These are phyloP conservation scores for Napeogenes inachia DNA, from an alignment of 2,888 invertebrate species.

Conservation along the genomic window DNA sequence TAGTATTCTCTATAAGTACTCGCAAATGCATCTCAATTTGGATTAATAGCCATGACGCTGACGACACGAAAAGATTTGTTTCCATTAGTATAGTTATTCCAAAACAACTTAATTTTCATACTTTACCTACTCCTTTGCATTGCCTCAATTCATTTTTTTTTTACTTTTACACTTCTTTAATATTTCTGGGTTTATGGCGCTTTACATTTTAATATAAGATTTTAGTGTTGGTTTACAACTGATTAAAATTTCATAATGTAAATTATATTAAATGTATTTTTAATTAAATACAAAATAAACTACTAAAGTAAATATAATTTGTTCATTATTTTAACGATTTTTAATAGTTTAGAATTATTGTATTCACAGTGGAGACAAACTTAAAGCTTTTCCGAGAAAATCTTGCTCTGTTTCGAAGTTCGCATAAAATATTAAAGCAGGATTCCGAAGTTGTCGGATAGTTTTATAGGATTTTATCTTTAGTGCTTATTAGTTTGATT, in stretches of 20 bases:
- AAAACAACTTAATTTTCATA: no score
- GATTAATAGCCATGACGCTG: slow-evolving; percentile 22
- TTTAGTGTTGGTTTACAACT: no score
- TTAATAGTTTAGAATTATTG: neutral
- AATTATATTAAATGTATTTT: no score
- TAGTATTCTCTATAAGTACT: slow-evolving; percentile 19
- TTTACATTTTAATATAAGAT: no score
- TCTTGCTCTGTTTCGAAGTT: slow-evolving; percentile 19
- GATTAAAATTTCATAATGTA: no score
- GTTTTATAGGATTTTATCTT: slow-evolving; percentile 20
- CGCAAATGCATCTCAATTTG: slow-evolving; percentile 17
- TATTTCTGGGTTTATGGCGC: no score
- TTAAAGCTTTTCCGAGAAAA: slow-evolving; percentile 16
- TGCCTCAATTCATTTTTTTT: no score
- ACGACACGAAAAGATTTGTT: slow-evolving; percentile 13
- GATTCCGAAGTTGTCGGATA: slow-evolving; percentile 16
- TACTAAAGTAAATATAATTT: no score
- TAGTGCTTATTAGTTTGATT: slow-evolving; percentile 22
- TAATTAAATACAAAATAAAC: no score
- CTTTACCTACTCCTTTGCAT: no score
- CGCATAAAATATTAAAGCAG: slow-evolving; percentile 24
- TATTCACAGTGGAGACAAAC: slow-evolving; percentile 7
- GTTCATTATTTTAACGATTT: no score
- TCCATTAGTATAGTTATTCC: slow-evolving; percentile 8
- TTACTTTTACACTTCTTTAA: no score